A percentile compares a stretch with the other conserved stretches of the same genome.
These are phyloP conservation scores for Phocides pigmalion DNA, from an alignment of 1,140 invertebrate genomes.

Conservation along the genomic window DNA sequence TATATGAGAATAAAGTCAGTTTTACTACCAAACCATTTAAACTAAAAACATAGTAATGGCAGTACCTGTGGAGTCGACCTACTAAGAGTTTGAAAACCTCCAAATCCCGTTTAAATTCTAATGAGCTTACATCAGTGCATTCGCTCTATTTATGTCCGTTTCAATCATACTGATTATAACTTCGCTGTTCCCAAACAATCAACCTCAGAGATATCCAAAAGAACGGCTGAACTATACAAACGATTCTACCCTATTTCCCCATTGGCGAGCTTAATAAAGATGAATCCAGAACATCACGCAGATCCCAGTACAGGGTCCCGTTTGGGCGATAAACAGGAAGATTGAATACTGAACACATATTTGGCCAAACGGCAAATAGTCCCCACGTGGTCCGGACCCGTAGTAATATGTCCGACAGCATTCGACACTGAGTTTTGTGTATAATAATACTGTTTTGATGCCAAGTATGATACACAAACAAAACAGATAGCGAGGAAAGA, in stretches of 20 bases:
- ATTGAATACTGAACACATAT: slow-evolving; percentile 60
- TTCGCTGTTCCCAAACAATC: no score
- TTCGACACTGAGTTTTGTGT: slow-evolving; percentile 12
- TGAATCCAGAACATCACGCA: slow-evolving; percentile 21
- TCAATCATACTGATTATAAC: no score
- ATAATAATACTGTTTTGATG: slow-evolving; percentile 14
- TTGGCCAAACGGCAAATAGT: slow-evolving; percentile 51
- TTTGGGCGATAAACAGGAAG: slow-evolving; percentile 48
- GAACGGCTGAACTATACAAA: not conserved
- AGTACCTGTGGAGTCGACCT: no score
- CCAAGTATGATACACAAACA: not conserved
- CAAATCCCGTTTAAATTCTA: no score
- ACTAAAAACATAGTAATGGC: no score
- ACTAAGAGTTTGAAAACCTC: no score
- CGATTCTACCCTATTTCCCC: slow-evolving; percentile 20
- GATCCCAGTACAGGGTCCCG: slow-evolving; percentile 38
- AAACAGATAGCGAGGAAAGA: not conserved
- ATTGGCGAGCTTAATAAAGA: slow-evolving; percentile 29
- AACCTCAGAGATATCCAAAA: not conserved
- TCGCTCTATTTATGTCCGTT: no score
- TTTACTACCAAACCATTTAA: no score
- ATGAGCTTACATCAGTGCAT: no score
- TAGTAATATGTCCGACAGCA: slow-evolving; percentile 24
- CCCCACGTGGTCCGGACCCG: slow-evolving; percentile 41
- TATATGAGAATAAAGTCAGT: no score